A percentile compares a stretch with the other conserved stretches of the same genome.
phyloP scores from a whole-genome alignment of 1,140 invertebrate species.

The Drusus annulatus region DNA sequence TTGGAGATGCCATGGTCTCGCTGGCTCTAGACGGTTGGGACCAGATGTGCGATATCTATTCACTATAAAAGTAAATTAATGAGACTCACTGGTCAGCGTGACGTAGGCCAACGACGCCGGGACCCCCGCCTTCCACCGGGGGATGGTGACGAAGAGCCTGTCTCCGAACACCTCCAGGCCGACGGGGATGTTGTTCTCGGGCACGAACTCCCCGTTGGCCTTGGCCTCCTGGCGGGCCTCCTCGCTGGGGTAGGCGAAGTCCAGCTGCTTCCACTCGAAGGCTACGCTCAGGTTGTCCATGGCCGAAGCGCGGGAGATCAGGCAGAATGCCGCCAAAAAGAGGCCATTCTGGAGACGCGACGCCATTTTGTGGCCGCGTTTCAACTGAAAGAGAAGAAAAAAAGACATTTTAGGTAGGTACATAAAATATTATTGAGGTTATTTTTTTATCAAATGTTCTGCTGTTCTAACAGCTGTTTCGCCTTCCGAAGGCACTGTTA shows the following conservation, averaged over 20 bases:
- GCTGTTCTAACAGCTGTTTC: too few relatives aligned
- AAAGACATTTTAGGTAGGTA: too few relatives aligned
- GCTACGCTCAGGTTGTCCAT: slow-evolving; percentile 78
- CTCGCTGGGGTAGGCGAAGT: slow-evolving; percentile 76
- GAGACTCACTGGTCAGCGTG: slow-evolving; percentile 76
- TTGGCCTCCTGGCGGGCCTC: slow-evolving; percentile 73
- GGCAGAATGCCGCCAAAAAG: neutral
- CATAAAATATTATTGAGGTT: too few relatives aligned
- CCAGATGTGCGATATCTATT: too few relatives aligned
- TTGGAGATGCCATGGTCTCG: too few relatives aligned
- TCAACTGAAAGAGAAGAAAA: neutral
- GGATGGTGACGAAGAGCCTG: slow-evolving; percentile 80
- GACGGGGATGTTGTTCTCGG: slow-evolving; percentile 79
- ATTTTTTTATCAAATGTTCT: too few relatives aligned
- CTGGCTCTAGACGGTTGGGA: too few relatives aligned
- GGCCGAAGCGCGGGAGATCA: slow-evolving; percentile 62
- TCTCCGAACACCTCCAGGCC: slow-evolving; percentile 78
- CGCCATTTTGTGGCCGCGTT: slow-evolving; percentile 28
- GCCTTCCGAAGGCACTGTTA: too few relatives aligned
- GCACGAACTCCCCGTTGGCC: slow-evolving; percentile 72
- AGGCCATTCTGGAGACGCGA: slow-evolving; percentile 3
- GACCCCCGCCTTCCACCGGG: slow-evolving; percentile 82
- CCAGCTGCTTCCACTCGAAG: slow-evolving; percentile 81
- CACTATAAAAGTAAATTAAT: neutral
- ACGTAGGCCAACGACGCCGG: slow-evolving; percentile 82